These are phyloP conservation scores for Drosophila elegans DNA, from an alignment of 1,140 invertebrate species.

Conservation along the genomic window DNA sequence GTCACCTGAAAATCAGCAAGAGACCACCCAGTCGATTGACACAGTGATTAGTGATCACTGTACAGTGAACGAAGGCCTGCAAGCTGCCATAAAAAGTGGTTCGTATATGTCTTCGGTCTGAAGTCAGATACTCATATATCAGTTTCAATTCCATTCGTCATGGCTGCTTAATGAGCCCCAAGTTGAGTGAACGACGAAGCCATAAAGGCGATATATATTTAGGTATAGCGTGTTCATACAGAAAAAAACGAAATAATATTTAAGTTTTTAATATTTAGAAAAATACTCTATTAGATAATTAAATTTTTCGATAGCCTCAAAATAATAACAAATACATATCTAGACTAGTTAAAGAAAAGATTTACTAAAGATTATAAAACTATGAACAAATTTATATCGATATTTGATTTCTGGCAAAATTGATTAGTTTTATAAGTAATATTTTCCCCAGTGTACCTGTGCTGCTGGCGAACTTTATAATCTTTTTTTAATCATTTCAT, in stretches of 20 bases:
- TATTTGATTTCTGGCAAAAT: too few relatives aligned
- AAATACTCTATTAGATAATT: not conserved
- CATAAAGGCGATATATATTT: slow-evolving; percentile 33
- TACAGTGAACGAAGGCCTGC: slow-evolving; percentile 17
- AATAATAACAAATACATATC: too few relatives aligned
- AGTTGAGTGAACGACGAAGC: slow-evolving; percentile 75
- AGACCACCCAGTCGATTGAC: slow-evolving; percentile 72
- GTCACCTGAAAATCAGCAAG: slow-evolving; percentile 79
- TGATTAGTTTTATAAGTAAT: not conserved
- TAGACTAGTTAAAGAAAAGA: too few relatives aligned
- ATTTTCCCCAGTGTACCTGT: not conserved
- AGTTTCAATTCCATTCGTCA: slow-evolving; percentile 81
- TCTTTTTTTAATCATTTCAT: slow-evolving; percentile 79
- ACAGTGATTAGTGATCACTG: slow-evolving; percentile 33
- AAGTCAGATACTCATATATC: slow-evolving; percentile 67
- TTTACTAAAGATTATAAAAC: too few relatives aligned
- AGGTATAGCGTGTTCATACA: slow-evolving; percentile 12
- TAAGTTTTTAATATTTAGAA: too few relatives aligned
- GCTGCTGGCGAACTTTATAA: slow-evolving; percentile 58
- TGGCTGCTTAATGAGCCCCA: slow-evolving; percentile 78
- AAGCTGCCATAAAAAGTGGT: slow-evolving; percentile 66
- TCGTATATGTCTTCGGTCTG: slow-evolving; percentile 28
- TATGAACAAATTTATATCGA: too few relatives aligned
- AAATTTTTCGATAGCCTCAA: too few relatives aligned
- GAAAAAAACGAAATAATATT: not conserved